Conservation (phyloP, 2,888 invertebrate genomes). For the Pristionchus fissidentatus region DNA sequence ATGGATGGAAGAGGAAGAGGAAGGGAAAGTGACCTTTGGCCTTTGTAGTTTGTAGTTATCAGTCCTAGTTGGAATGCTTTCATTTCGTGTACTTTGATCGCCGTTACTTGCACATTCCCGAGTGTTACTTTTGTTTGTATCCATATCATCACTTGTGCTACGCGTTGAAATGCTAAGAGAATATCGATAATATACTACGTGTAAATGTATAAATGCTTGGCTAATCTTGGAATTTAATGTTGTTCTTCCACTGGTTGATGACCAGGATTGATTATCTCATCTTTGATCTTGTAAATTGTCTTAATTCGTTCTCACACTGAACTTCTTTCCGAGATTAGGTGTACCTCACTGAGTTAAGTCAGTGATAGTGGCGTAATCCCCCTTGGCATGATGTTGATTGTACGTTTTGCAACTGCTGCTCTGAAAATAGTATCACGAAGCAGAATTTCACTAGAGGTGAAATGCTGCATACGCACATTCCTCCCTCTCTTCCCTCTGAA, state of each 20-base stretch:
- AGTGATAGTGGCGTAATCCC: no score
- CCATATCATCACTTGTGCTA: conserved; percentile 30
- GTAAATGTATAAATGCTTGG: not conserved
- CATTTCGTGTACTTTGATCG: no score
- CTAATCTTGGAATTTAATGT: not conserved
- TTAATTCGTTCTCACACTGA: not conserved
- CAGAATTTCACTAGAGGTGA: not conserved
- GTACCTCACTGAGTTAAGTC: no score
- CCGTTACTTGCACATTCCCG: not conserved
- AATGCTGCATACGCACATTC: not conserved
- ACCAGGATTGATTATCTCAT: not conserved
- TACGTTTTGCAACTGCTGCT: no score
- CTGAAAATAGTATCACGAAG: no score
- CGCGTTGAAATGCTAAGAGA: conserved; percentile 12
- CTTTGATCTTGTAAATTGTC: not conserved
- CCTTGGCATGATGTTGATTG: no score
- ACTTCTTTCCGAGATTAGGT: no score
- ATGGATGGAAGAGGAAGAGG: conserved; percentile 42
- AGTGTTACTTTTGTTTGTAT: not conserved
- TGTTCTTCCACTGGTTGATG: not conserved
- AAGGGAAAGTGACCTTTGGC: not conserved
- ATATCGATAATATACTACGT: not conserved
- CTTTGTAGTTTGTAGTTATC: conserved; percentile 10
- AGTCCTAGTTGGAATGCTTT: no score
- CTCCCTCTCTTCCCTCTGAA: not conserved